Evolutionary conservation across 2,797 vertebrate genomes (phyloP).

Genomic region (Anguilla megastoma): DNA sequence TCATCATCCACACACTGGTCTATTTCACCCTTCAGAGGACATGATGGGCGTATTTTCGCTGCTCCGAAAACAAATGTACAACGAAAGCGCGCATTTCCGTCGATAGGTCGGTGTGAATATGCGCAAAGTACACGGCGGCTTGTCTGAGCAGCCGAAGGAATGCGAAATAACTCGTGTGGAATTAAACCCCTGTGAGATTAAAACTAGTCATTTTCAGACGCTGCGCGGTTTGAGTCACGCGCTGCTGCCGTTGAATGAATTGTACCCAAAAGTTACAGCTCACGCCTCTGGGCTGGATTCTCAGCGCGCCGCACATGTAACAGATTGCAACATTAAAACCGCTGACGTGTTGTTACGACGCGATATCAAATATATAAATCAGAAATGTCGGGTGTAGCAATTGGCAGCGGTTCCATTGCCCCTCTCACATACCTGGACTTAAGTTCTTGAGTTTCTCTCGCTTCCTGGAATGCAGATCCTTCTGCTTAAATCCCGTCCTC

Average conservation of each 20-base stretch:
- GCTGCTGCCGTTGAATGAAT: background rate
- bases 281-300: background rate
- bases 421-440: background rate
- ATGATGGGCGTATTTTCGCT: background rate
- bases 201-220: background rate
- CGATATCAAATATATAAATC: background rate
- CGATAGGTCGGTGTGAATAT: background rate
- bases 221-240: background rate
- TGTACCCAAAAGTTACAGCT: background rate
- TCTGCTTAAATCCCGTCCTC: background rate
- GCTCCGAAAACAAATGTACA: conserved; percentile 2
- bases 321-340: background rate
- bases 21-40: conserved; percentile 3
- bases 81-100: background rate
- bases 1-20: background rate
- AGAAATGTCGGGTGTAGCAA: background rate
- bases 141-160: background rate
- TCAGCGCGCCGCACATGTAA: background rate
- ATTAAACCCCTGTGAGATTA: background rate
- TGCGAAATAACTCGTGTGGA: background rate
- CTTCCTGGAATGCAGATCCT: background rate
- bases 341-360: background rate
- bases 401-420: background rate
- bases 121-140: background rate
- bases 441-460: background rate